phyloP scores from a whole-genome alignment of 2,113 vertebrate species.

The Galbula dea region DNA sequence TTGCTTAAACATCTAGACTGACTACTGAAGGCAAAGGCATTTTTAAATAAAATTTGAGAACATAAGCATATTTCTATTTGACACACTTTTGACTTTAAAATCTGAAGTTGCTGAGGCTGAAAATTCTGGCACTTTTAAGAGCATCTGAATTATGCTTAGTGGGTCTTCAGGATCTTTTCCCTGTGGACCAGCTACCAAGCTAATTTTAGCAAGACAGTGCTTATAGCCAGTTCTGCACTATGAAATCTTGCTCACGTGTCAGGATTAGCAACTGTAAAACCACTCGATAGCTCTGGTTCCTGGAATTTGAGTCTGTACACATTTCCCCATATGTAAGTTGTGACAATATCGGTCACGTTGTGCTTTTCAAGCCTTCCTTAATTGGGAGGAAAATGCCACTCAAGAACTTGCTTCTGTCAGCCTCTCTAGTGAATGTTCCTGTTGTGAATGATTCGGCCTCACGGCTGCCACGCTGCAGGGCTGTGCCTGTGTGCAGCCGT shows the following conservation, averaged over 20 bases:
- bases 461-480: accelerated
- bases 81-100: background rate
- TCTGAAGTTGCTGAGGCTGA: background rate
- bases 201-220: background rate
- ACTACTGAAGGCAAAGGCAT: background rate
- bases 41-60: background rate
- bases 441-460: accelerated
- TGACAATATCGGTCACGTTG: accelerated
- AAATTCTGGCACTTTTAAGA: background rate
- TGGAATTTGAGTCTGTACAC: background rate
- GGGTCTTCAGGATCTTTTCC: background rate
- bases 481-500: accelerated
- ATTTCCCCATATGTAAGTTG: background rate
- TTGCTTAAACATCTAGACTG: background rate
- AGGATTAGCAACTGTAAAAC: background rate
- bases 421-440: background rate
- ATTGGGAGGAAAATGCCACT: background rate
- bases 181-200: background rate
- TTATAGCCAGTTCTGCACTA: background rate
- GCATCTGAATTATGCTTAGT: background rate
- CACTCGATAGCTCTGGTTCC: background rate
- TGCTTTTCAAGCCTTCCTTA: background rate
- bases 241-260: background rate
- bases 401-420: background rate
- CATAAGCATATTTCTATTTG: background rate